These are phyloP conservation scores for Threskiornis aethiopicus DNA, from an alignment of 2,797 vertebrate genomes.

Conservation along the genomic window DNA sequence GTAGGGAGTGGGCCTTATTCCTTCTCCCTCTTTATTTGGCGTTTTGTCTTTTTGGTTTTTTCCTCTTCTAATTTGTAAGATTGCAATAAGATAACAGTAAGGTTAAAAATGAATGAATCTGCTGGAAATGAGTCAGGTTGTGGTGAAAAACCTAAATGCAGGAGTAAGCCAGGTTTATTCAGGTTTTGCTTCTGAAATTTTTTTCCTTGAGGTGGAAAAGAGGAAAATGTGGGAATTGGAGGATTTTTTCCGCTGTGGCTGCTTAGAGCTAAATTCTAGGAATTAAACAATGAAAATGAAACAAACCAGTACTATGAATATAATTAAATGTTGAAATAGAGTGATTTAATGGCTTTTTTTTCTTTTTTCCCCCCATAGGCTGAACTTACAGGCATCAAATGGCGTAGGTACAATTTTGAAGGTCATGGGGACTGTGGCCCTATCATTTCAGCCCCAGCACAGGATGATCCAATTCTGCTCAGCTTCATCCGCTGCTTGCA, in stretches of 20 bases:
- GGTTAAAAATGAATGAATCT: background rate
- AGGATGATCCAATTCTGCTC: conserved; percentile 95
- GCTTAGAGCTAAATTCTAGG: background rate
- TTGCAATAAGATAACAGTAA: background rate
- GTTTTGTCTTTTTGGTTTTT: background rate
- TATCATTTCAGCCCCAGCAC: conserved; percentile 95
- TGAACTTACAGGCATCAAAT: conserved; percentile 98
- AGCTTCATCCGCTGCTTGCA: conserved; percentile 97
- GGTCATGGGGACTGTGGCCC: conserved; percentile 93
- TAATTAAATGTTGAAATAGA: background rate
- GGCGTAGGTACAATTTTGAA: conserved; percentile 96
- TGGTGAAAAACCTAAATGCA: background rate
- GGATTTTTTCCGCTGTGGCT: background rate
- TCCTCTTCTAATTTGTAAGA: background rate
- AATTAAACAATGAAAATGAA: background rate
- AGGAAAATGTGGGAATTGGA: background rate
- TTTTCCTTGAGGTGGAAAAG: background rate
- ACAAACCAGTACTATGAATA: background rate
- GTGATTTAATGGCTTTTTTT: background rate
- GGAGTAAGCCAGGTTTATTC: background rate
- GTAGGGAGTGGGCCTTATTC: background rate
- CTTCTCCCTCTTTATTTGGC: background rate
- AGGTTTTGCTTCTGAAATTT: background rate
- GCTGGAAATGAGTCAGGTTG: background rate
- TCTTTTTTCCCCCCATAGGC: conserved; percentile 74